Base-by-base conservation (phyloP, 2,888 invertebrate species). In the Ferdinandea cuprea region DNA sequence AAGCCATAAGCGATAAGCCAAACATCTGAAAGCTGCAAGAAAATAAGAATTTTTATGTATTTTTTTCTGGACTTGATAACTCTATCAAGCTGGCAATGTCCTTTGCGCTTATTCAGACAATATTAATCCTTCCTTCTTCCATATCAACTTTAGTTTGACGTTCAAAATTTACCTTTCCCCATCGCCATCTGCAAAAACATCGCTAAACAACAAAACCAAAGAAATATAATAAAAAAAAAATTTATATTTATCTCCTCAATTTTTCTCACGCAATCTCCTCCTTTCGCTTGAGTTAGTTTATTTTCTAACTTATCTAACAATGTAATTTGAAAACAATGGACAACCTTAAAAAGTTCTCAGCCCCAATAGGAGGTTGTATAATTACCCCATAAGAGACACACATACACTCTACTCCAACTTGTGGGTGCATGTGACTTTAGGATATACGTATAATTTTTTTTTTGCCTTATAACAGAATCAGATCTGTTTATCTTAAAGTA, bases 311-410 rank as follows among this genome's bases (percentile, higher is more conserved):
- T 83, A 68, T 56, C 83, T 83, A 83, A 83, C 83, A 83, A 61
- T 72, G 77, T 72, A 56, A 83, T 77, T 61, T 77, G 50, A 77
- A 83, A 68, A 83, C 83, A 83, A 83, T 83, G 83, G 77, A 68
- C 52, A 71, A 63, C 72, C 65, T 73, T 77, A 83, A 72, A 83
- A 77, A 83, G 68, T 83, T 83, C 83, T 83, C 83, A 83, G 81
- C 81, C 77, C 61, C 81, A 72, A 77, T 77, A 72, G 72, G 56
- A 66, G 71, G 72, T 77, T 77, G 77, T 72, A 77, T 83, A 83
- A 77, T 83, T 83, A 83, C 50, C 40, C 50, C 61, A 54, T 15
- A 48, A 65, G 48, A 63, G 52, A 35, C 17, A 19, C 44, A 48
- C 52, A 40, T 48, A 30, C 52, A 19, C 76, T 69, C n/a, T n/a